Evolutionary conservation across 1,140 invertebrate genomes (phyloP).

Genomic region (Harpegnathos saltator): DNA sequence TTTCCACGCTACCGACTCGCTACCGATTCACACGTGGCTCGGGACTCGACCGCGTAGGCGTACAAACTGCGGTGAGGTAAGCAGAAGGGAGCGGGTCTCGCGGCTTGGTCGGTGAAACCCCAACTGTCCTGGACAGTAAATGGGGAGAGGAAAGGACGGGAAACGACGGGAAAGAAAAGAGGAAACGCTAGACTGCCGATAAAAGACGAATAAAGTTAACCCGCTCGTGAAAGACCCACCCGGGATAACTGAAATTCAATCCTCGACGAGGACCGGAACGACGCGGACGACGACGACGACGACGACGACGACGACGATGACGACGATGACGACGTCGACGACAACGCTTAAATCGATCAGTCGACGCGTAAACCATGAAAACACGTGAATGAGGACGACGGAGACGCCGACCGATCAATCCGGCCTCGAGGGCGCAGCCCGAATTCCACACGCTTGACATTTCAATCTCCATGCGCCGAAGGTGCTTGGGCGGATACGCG

Average conservation of each 20-base stretch:
- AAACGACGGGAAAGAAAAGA: not conserved
- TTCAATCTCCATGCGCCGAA: constrained; percentile 46
- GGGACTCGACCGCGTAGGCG: constrained; percentile 14
- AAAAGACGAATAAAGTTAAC: constrained; percentile 12
- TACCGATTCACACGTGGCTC: constrained; percentile 39
- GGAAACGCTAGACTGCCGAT: not conserved
- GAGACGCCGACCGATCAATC: constrained; percentile 44
- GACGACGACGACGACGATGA: not conserved
- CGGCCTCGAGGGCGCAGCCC: constrained; percentile 39
- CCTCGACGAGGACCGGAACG: constrained; percentile 22
- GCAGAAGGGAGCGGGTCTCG: constrained; percentile 80
- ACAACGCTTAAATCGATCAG: constrained; percentile 51
- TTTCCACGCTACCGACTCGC: not conserved
- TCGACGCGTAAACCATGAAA: constrained; percentile 47
- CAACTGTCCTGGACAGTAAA: constrained; percentile 77
- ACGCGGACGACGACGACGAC: constrained; percentile 8
- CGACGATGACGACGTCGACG: not conserved
- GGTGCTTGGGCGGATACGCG: constrained; percentile 37
- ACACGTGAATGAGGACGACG: constrained; percentile 34
- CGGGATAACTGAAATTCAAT: constrained; percentile 50
- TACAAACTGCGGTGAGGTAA: constrained; percentile 10
- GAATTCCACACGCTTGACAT: constrained; percentile 49
- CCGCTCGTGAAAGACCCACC: not conserved
- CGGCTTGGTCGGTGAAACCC: constrained; percentile 83
- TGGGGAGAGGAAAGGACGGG: not conserved